Conservation (phyloP, 2,888 invertebrate genomes). For the Dendrolimus pini region DNA sequence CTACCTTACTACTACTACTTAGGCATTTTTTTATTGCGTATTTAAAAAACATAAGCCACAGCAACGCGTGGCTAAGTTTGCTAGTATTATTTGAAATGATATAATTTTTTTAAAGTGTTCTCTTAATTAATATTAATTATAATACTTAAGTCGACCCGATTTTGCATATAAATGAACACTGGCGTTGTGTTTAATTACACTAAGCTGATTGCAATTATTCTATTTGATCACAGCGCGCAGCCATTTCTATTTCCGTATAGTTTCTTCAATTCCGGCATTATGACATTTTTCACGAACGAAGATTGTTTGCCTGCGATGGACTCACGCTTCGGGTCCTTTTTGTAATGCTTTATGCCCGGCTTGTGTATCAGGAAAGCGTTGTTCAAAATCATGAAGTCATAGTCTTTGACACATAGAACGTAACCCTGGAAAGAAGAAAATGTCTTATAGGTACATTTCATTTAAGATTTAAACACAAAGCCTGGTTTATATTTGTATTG, state of each 20-base stretch:
- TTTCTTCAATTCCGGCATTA: slow-evolving; percentile 90
- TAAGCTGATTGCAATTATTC: slow-evolving; percentile 4
- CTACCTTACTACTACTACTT: too few species aligned
- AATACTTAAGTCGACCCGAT: too few species aligned
- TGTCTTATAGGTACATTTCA: too few species aligned
- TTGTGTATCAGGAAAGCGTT: slow-evolving; percentile 96
- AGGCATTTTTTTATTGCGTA: too few species aligned
- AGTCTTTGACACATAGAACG: slow-evolving; percentile 91
- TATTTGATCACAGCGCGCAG: slow-evolving; percentile 81
- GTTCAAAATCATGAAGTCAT: slow-evolving; percentile 94
- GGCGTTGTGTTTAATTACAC: slow-evolving; percentile 3
- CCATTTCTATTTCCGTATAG: slow-evolving; percentile 88
- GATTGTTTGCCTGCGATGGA: slow-evolving; percentile 86
- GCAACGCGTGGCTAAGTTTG: too few species aligned
- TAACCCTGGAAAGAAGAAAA: slow-evolving; percentile 82
- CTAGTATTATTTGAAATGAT: too few species aligned
- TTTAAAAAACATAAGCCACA: too few species aligned
- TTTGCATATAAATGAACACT: too few species aligned
- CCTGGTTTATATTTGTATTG: too few species aligned
- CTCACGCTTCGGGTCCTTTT: slow-evolving; percentile 86
- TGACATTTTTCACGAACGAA: slow-evolving; percentile 84
- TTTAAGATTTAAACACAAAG: too few species aligned
- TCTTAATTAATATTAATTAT: too few species aligned
- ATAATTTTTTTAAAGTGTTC: too few species aligned
- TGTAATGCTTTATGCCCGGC: slow-evolving; percentile 92